These are phyloP conservation scores for Hydriomena furcata DNA, from an alignment of 2,888 invertebrate genomes.

Conservation along the genomic window DNA sequence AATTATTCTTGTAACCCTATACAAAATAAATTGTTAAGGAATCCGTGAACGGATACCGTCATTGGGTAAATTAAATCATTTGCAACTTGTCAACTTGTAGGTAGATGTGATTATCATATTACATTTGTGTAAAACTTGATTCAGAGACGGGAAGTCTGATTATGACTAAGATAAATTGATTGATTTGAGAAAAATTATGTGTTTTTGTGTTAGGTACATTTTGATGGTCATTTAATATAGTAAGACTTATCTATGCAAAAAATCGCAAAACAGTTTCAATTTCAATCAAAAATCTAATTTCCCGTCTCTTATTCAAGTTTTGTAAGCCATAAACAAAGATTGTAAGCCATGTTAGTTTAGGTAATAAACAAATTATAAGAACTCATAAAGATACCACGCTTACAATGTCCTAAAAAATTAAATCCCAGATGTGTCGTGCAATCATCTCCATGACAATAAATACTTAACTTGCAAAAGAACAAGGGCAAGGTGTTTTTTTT, in stretches of 20 bases:
- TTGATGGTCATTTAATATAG: too few relatives aligned
- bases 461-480: slow-evolving; percentile 14
- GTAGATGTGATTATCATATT: background rate
- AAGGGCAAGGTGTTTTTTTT: slow-evolving; percentile 19
- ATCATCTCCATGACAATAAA: slow-evolving; percentile 16
- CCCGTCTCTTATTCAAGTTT: too few relatives aligned
- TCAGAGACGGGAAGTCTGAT: slow-evolving; percentile 1
- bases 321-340: too few relatives aligned
- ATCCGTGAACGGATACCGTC: slow-evolving; percentile 21
- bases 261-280: too few relatives aligned
- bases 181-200: too few relatives aligned
- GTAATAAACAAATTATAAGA: too few relatives aligned
- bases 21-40: slow-evolving; percentile 28
- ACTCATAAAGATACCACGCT: too few relatives aligned
- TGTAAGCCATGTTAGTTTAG: too few relatives aligned
- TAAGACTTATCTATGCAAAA: too few relatives aligned
- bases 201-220: too few relatives aligned
- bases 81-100: slow-evolving; percentile 6
- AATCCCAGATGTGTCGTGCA: background rate
- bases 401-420: too few relatives aligned
- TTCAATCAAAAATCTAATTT: too few relatives aligned
- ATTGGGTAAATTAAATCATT: slow-evolving; percentile 16
- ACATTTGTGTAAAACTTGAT: slow-evolving; percentile 2
- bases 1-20: slow-evolving; percentile 32
- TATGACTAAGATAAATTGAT: slow-evolving; percentile 9